phyloP scores from a whole-genome alignment of 2,797 vertebrate genomes.

The Glyptemys insculpta region DNA sequence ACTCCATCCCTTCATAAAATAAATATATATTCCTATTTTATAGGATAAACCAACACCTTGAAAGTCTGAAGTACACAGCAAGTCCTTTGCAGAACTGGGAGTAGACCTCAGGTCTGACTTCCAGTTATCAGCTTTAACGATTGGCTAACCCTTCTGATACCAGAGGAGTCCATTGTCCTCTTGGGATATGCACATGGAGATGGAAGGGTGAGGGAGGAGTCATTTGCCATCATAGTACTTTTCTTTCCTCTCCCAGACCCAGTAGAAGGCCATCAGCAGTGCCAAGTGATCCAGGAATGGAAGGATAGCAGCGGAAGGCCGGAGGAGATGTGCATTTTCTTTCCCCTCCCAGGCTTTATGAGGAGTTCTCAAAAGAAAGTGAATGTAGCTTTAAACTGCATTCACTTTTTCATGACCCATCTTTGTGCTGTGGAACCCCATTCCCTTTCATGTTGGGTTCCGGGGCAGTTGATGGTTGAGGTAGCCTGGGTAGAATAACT shows the following conservation, averaged over 20 bases:
- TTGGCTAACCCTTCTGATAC: background rate
- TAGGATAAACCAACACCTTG: background rate
- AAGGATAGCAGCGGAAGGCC: rapidly evolving
- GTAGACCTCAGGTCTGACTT: background rate
- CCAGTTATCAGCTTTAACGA: background rate
- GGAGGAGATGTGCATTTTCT: background rate
- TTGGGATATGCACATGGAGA: background rate
- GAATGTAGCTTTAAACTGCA: background rate
- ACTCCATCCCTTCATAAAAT: no score
- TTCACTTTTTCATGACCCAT: background rate
- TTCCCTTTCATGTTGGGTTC: background rate
- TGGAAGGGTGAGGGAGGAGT: background rate
- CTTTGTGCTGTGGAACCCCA: background rate
- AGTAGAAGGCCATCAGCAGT: background rate
- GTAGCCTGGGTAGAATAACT: background rate
- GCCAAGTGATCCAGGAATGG: background rate
- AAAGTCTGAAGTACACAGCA: background rate
- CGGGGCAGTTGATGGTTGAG: background rate
- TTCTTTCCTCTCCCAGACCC: background rate
- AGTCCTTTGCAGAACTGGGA: background rate
- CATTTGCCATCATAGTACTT: background rate
- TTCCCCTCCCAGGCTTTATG: background rate
- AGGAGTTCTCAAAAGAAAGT: background rate
- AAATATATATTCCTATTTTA: background rate
- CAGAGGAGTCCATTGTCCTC: background rate